Percentiles rank a stretch among this genome's conserved stretches.
phyloP scores from a whole-genome alignment of 2,797 vertebrate genomes.

The Catostomus latipinnis region DNA sequence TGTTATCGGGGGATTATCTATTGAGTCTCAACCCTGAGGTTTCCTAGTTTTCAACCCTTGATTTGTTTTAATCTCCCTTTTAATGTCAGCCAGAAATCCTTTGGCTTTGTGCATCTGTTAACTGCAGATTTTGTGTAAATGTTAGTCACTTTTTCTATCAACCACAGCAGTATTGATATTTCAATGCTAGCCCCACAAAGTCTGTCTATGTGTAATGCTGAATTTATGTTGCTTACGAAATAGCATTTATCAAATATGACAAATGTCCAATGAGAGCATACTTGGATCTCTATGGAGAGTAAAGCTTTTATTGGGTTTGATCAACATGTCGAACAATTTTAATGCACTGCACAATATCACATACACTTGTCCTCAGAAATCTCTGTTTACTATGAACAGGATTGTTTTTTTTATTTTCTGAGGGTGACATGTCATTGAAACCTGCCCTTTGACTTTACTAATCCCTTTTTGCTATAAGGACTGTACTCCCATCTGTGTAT shows the following conservation, averaged over 20 bases:
- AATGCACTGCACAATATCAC: slow-evolving; percentile 48
- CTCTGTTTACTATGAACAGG: slow-evolving; percentile 33
- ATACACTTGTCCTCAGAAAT: slow-evolving; percentile 12
- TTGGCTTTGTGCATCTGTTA: slow-evolving; percentile 19
- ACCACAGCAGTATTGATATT: slow-evolving; percentile 6
- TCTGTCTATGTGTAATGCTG: neutral
- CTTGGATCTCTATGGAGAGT: neutral
- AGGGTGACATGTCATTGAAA: neutral
- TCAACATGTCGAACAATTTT: slow-evolving; percentile 6
- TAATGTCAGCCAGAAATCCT: too few species aligned
- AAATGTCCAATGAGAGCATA: neutral
- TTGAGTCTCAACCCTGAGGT: slow-evolving; percentile 56
- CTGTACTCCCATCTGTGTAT: neutral
- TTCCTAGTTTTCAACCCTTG: slow-evolving; percentile 56
- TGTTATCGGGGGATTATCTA: slow-evolving; percentile 72
- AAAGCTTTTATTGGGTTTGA: slow-evolving; percentile 12
- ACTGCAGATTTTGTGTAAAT: slow-evolving; percentile 51
- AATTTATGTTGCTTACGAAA: slow-evolving; percentile 2
- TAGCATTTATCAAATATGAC: neutral
- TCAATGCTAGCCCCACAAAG: neutral
- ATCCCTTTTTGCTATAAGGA: neutral
- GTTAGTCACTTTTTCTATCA: slow-evolving; percentile 1
- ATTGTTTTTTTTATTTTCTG: neutral
- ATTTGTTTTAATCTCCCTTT: slow-evolving; percentile 63
- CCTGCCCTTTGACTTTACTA: neutral